Evolutionary conservation across 2,888 invertebrate species (phyloP).

Genomic region (Chelonus formosanus): DNA sequence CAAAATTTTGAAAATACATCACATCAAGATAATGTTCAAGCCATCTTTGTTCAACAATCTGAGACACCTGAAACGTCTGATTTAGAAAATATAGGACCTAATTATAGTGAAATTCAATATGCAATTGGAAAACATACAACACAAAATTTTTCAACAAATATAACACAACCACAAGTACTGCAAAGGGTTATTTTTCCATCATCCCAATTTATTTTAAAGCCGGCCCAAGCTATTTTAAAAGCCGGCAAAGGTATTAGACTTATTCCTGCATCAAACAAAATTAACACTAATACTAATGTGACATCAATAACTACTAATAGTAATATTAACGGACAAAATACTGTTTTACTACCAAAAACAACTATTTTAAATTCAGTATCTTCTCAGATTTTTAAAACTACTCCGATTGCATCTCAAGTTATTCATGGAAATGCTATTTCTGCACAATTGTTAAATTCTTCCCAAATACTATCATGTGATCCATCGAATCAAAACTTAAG

Average conservation of each 20-base stretch:
- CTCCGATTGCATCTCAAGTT: conserved; percentile 51
- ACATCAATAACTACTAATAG: conserved; percentile 20
- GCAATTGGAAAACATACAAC: conserved; percentile 39
- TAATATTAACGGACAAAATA: conserved; percentile 45
- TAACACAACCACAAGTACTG: conserved; percentile 51
- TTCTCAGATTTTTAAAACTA: conserved; percentile 53
- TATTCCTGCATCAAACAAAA: conserved; percentile 48
- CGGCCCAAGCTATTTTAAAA: conserved; percentile 52
- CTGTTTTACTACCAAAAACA: conserved; percentile 54
- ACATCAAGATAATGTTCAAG: not conserved
- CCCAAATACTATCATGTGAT: conserved; percentile 49
- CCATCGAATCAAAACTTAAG: conserved; percentile 43
- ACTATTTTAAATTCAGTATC: conserved; percentile 50
- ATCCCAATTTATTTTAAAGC: conserved; percentile 57
- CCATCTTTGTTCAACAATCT: not conserved
- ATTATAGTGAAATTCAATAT: conserved; percentile 42
- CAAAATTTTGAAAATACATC: not conserved
- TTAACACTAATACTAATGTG: conserved; percentile 39
- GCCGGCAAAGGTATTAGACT: conserved; percentile 52
- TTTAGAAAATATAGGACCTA: not conserved
- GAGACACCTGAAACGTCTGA: not conserved
- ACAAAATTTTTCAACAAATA: conserved; percentile 38
- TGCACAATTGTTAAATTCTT: conserved; percentile 48
- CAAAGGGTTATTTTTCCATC: conserved; percentile 51
- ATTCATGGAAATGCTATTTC: conserved; percentile 48